Evolutionary conservation across 2,888 invertebrate genomes (phyloP).

Genomic region (Dinocampus coccinellae): DNA sequence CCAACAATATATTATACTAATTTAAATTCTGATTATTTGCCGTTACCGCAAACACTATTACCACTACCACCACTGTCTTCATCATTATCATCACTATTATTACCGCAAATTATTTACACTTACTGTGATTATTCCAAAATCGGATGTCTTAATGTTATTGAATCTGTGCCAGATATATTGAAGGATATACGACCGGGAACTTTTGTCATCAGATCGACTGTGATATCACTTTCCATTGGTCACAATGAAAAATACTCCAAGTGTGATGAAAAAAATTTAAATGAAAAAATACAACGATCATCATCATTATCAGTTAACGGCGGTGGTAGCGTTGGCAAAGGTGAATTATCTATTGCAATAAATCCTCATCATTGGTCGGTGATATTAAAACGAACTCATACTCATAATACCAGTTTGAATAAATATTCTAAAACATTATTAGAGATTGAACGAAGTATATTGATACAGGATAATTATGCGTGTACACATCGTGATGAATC

Average conservation of each 20-base stretch:
- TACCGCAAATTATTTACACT: slow-evolving; percentile 1
- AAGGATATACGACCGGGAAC: slow-evolving; percentile 30
- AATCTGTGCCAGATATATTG: slow-evolving; percentile 40
- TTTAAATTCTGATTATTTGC: slow-evolving; percentile 7
- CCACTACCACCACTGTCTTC: slow-evolving; percentile 2
- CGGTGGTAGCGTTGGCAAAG: slow-evolving; percentile 8
- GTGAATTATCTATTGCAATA: slow-evolving; percentile 8
- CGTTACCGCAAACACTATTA: background rate
- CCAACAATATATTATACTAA: background rate
- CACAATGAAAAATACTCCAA: background rate
- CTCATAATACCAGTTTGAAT: background rate
- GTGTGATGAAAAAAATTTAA: background rate
- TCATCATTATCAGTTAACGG: too few relatives aligned
- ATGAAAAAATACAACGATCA: background rate
- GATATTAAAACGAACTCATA: background rate
- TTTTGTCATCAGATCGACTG: slow-evolving; percentile 4
- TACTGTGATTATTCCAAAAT: slow-evolving; percentile 5
- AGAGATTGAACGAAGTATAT: background rate
- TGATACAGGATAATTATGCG: background rate
- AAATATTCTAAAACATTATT: background rate
- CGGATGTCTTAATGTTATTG: slow-evolving; percentile 36
- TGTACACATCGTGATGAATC: background rate
- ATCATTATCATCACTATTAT: background rate
- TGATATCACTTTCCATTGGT: slow-evolving; percentile 17
- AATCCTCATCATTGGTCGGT: background rate